phyloP scores from a whole-genome alignment of 2,888 invertebrate genomes.

The Limnephilus auricula region DNA sequence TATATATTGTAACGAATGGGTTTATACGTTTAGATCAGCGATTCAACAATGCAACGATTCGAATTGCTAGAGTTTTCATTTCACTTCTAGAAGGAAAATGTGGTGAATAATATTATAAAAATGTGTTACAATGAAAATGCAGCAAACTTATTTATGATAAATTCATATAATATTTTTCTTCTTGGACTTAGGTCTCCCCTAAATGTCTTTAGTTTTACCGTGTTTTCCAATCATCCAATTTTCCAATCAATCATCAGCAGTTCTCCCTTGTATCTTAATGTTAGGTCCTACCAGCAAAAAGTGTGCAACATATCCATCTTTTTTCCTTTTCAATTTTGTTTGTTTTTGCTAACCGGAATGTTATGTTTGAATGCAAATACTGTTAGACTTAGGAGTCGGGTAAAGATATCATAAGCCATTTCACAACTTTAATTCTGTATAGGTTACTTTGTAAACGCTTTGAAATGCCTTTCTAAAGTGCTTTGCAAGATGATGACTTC shows the following conservation, averaged over 20 bases:
- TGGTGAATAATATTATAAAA: background rate
- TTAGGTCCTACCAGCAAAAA: background rate
- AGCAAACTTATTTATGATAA: background rate
- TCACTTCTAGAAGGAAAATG: background rate
- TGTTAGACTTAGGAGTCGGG: background rate
- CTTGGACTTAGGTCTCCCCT: background rate
- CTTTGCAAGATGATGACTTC: background rate
- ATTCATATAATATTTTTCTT: background rate
- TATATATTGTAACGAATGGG: background rate
- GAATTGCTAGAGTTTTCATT: background rate
- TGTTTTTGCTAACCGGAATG: background rate
- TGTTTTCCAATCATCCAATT: background rate
- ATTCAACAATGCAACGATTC: background rate
- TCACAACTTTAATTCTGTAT: background rate
- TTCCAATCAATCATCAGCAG: background rate
- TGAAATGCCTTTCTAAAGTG: background rate
- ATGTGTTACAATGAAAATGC: background rate
- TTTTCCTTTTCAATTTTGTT: background rate
- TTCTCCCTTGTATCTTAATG: background rate
- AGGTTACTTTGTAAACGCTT: background rate
- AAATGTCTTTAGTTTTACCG: background rate
- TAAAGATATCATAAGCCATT: background rate
- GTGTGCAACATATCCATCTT: background rate
- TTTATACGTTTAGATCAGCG: background rate
- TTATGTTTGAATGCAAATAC: background rate